These are phyloP conservation scores for Pachycephus smyrnensis DNA, from an alignment of 2,888 invertebrate genomes.

Conservation along the genomic window DNA sequence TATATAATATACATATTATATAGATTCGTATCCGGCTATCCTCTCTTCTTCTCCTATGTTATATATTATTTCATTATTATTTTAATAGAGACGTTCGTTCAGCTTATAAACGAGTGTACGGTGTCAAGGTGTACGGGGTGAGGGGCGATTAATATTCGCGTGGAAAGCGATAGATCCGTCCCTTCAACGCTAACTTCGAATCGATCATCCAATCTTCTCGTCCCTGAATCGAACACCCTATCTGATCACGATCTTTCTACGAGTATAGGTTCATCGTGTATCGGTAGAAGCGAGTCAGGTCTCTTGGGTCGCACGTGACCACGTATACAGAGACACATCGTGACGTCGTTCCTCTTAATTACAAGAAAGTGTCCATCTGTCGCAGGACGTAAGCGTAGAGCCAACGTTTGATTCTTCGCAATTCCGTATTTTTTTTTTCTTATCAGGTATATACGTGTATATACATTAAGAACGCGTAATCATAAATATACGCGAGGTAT, in stretches of 20 bases:
- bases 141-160: slow-evolving; percentile 9
- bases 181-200: not conserved
- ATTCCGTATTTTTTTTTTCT: not conserved
- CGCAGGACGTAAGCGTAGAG: not conserved
- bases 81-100: slow-evolving; percentile 46
- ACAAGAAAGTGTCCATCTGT: not conserved
- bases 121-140: slow-evolving; percentile 31
- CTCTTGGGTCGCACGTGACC: not conserved
- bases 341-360: not conserved
- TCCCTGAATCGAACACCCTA: not conserved
- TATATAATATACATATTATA: slow-evolving; percentile 60
- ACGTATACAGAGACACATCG: not conserved
- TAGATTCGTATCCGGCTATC: slow-evolving; percentile 58
- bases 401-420: not conserved
- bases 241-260: not conserved
- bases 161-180: slow-evolving; percentile 16
- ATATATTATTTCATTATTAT: slow-evolving; percentile 53
- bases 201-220: not conserved
- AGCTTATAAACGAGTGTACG: slow-evolving; percentile 45
- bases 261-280: not conserved
- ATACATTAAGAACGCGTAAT: not conserved
- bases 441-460: not conserved
- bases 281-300: not conserved
- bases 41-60: slow-evolving; percentile 44
- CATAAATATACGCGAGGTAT: not conserved